Evolutionary conservation across 2,113 vertebrate genomes (phyloP).

Genomic region (Casuarius casuarius): DNA sequence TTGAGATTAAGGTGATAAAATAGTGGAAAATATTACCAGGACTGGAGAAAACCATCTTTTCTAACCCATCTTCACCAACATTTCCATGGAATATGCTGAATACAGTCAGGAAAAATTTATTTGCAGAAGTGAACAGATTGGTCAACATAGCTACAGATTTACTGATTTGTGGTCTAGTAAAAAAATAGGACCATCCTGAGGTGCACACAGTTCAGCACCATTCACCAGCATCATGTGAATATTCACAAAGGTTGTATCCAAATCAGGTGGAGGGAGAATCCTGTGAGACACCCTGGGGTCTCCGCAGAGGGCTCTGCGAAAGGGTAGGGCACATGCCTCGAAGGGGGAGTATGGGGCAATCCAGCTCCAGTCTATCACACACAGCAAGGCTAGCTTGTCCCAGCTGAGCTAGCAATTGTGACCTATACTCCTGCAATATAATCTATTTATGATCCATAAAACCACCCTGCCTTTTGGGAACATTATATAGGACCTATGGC

Average conservation of each 20-base stretch:
- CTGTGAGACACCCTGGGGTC: fast-evolving
- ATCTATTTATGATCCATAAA: background rate
- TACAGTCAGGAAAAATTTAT: background rate
- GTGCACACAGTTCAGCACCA: background rate
- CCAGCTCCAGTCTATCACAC: background rate
- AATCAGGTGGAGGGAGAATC: background rate
- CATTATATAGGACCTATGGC: background rate
- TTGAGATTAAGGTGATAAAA: background rate
- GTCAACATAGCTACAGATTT: background rate
- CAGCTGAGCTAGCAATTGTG: background rate
- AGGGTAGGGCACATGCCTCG: background rate
- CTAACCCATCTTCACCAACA: background rate
- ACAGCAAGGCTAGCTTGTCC: background rate
- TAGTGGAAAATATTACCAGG: background rate
- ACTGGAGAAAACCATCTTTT: background rate
- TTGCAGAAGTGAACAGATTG: background rate
- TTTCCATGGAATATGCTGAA: background rate
- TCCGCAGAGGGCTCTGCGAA: fast-evolving
- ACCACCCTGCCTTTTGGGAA: background rate
- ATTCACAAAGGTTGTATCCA: background rate
- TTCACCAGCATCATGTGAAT: background rate
- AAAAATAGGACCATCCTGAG: background rate
- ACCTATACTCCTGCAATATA: background rate
- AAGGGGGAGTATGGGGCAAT: background rate
- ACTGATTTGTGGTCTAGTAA: background rate